Evolutionary conservation across 1,140 invertebrate species (phyloP).

Genomic region (Drosophila prosaltans): DNA sequence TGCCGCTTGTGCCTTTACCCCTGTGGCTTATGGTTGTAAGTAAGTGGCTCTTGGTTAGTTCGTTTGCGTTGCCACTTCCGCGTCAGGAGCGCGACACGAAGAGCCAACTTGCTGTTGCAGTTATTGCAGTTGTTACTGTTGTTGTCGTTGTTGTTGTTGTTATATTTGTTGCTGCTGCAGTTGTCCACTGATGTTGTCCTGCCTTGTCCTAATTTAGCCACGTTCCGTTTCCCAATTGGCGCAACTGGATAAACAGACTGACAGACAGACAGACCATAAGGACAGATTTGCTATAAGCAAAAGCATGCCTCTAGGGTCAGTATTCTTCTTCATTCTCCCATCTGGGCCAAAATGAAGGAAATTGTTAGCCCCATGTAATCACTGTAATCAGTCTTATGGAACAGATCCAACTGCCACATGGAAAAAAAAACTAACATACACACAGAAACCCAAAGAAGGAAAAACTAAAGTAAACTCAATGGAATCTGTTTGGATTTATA

Average conservation of each 20-base stretch:
- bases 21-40: slow-evolving; percentile 76
- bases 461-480: not conserved
- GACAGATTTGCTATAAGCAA: not conserved
- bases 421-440: slow-evolving; percentile 1
- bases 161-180: slow-evolving; percentile 18
- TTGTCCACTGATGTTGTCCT: slow-evolving; percentile 43
- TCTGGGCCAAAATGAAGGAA: not conserved
- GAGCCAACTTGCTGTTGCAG: slow-evolving; percentile 28
- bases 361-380: slow-evolving; percentile 37
- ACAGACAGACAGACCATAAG: slow-evolving; percentile 19
- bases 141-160: slow-evolving; percentile 17
- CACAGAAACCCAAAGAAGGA: not conserved
- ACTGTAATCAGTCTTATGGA: slow-evolving; percentile 50
- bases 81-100: slow-evolving; percentile 45
- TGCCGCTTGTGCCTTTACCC: slow-evolving; percentile 12
- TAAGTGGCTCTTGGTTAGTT: slow-evolving; percentile 81
- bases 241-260: slow-evolving; percentile 56
- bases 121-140: slow-evolving; percentile 19
- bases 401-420: slow-evolving; percentile 39
- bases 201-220: slow-evolving; percentile 67
- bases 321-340: not conserved
- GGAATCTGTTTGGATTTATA: too few relatives aligned
- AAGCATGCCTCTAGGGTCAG: not conserved
- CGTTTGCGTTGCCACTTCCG: slow-evolving; percentile 74
- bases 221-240: slow-evolving; percentile 68